phyloP scores from a whole-genome alignment of 2,113 vertebrate genomes.

The Leptosomus discolor region DNA sequence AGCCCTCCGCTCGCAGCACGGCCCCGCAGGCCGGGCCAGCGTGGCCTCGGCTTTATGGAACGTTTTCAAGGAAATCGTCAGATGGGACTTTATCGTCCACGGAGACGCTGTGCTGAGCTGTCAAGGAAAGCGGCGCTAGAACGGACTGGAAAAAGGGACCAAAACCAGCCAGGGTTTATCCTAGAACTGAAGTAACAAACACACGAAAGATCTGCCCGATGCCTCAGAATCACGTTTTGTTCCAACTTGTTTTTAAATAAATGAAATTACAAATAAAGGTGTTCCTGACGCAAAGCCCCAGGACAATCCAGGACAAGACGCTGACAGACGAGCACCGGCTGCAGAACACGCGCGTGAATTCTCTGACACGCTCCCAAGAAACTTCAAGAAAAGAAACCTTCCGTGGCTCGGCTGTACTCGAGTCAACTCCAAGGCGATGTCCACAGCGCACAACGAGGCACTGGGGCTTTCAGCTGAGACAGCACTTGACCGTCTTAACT shows the following conservation, averaged over 20 bases:
- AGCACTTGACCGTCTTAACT: neutral
- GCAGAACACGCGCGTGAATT: rapidly evolving
- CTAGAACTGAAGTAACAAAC: neutral
- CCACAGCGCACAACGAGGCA: neutral
- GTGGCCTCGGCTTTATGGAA: neutral
- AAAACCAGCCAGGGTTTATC: neutral
- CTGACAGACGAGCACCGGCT: neutral
- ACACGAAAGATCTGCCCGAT: neutral
- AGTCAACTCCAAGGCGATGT: neutral
- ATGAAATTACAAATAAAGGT: neutral
- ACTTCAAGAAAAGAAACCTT: neutral
- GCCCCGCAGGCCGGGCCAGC: neutral
- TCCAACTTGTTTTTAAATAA: neutral
- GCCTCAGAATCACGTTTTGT: neutral
- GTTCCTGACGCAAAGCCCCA: neutral
- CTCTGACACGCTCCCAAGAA: neutral
- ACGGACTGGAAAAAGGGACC: neutral
- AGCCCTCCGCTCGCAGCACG: rapidly evolving
- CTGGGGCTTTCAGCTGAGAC: neutral
- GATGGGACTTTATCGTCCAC: rapidly evolving
- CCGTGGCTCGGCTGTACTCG: neutral
- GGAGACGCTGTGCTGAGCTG: neutral
- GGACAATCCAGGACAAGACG: neutral
- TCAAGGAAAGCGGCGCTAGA: neutral
- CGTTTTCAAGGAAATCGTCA: neutral